These are phyloP conservation scores for Isaurus tuberculatus DNA, from an alignment of 92 coral and sea anemone genomes.

Conservation along the genomic window DNA sequence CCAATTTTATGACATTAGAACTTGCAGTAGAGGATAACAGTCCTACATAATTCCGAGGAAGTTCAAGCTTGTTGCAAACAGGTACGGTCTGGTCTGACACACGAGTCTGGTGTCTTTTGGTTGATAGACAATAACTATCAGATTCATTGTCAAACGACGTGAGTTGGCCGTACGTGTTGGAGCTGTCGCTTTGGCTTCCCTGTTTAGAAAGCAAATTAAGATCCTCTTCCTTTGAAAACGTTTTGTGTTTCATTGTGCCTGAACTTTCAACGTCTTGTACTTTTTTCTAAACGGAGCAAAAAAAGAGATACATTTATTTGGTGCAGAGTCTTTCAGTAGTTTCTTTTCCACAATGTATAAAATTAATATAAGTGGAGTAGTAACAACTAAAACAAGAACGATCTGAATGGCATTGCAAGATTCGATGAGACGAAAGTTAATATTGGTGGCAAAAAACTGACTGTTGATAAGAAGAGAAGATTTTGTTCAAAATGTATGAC, in stretches of 20 bases:
- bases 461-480: too few species aligned
- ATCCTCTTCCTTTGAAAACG: constrained; percentile 4
- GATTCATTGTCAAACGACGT: not conserved
- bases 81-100: constrained; percentile 33
- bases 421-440: too few species aligned
- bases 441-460: too few species aligned
- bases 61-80: not conserved
- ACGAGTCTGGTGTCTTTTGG: not conserved
- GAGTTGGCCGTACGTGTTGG: not conserved
- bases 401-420: too few species aligned
- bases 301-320: not conserved
- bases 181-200: not conserved
- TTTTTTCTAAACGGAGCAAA: constrained; percentile 13
- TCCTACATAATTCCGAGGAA: not conserved
- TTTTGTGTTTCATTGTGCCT: not conserved
- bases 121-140: not conserved
- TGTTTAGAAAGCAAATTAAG: constrained; percentile 22
- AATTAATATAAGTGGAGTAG: too few species aligned
- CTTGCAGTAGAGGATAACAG: not conserved
- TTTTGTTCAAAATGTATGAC: too few species aligned
- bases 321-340: not conserved
- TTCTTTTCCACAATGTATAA: too few species aligned
- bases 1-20: too few species aligned
- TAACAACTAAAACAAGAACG: too few species aligned
- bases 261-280: not conserved